Base-by-base conservation (phyloP, 2,888 invertebrate genomes). In the Ectropis crepuscularia region DNA sequence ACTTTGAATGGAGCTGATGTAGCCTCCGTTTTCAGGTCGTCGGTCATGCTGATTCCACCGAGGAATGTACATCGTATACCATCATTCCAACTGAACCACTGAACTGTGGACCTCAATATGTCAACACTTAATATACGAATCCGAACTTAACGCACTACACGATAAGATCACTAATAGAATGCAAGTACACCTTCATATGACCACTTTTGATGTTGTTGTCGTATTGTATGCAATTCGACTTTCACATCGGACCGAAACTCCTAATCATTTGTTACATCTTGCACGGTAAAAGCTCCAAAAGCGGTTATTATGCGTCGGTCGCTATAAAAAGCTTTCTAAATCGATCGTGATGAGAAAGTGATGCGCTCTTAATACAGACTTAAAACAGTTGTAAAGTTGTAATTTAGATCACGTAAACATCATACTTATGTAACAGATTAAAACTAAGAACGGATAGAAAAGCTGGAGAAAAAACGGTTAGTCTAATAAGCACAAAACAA, bases 191-290 rank as follows among this genome's bases (percentile, higher is more conserved):
- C 11, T 50, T 16, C n/a, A 38, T 39, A 11, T 43, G 53, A 48
- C 28, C 55, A 58, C 63, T 61, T 63, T 68, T 65, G 54, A 63
- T 57, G 58, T 58, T 58, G 42, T 53, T 48, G 67, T 60, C 57
- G 65, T 69, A 75, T 76, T 79, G 73, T 78, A 73, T 78, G 72
- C 74, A 72, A 76, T 71, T 71, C 53, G 53, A 67, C 81, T 81
- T 81, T 81, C 77, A 70, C 79, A 57, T 71, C 68, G 76, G 59
- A 68, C 72, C 63, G 72, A 73, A 77, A 73, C 64, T 67, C 57
- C 60, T 74, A 76, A 80, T 77, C 71, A 69, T 67, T 49, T 59
- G 28, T 45, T 67, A 42, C 65, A 63, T 67, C 66, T 66, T 60
- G 64, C 67, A 72, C 67, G 53, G 61, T 67, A 67, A 63, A 75